Conservation (phyloP, 1,140 invertebrate genomes). For the Thaumetopoea pityocampa region DNA sequence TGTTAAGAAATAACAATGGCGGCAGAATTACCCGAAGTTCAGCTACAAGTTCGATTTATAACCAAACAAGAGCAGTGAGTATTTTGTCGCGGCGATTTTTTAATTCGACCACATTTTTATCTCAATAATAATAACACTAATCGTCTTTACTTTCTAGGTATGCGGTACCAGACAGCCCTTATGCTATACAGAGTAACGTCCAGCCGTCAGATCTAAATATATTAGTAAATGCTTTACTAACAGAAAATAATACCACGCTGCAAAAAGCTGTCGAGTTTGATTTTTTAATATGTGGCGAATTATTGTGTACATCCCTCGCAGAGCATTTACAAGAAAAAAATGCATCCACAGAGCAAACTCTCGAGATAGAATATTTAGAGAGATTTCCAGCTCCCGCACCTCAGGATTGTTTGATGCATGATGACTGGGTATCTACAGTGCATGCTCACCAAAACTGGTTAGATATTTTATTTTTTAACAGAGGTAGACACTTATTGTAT, state of each 20-base stretch:
- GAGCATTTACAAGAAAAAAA: slow-evolving; percentile 83
- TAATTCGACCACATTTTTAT: slow-evolving; percentile 4
- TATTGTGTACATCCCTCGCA: slow-evolving; percentile 82
- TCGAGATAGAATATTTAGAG: slow-evolving; percentile 94
- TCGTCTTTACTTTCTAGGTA: slow-evolving; percentile 81
- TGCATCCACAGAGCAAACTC: slow-evolving; percentile 84
- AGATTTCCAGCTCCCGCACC: slow-evolving; percentile 92
- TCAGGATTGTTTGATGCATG: slow-evolving; percentile 92
- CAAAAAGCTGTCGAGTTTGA: slow-evolving; percentile 87
- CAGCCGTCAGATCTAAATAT: slow-evolving; percentile 84
- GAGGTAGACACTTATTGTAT: too few species aligned
- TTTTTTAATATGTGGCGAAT: slow-evolving; percentile 89
- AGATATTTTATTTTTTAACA: too few species aligned
- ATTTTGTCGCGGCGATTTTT: slow-evolving; percentile 19
- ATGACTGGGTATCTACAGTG: slow-evolving; percentile 96
- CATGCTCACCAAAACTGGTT: slow-evolving; percentile 85
- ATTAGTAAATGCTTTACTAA: slow-evolving; percentile 88
- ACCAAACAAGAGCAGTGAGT: slow-evolving; percentile 89
- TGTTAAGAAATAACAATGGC: slow-evolving; percentile 31
- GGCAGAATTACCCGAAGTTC: slow-evolving; percentile 39
- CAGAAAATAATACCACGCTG: slow-evolving; percentile 76
- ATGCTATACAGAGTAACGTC: slow-evolving; percentile 85
- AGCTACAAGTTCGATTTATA: slow-evolving; percentile 84
- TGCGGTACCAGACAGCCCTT: slow-evolving; percentile 90
- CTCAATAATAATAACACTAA: slow-evolving; percentile 1